Evolutionary conservation across 2,797 vertebrate species (phyloP).

Genomic region (Hemitrygon akajei): DNA sequence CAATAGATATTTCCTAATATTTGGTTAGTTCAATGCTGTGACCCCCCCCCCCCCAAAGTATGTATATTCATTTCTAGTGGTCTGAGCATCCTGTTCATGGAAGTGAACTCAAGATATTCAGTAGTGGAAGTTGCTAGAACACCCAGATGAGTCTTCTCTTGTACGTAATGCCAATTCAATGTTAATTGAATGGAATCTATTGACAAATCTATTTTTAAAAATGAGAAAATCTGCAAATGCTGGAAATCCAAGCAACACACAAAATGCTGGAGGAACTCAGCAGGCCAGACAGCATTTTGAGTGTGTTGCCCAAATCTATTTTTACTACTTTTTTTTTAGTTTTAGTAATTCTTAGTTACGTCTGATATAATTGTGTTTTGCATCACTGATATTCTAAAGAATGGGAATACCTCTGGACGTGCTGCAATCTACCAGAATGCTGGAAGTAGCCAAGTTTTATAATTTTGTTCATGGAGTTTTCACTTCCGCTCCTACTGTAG

Average conservation of each 20-base stretch:
- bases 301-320: too few species aligned
- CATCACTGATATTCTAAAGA: too few species aligned
- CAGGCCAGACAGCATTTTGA: too few species aligned
- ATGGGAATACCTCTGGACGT: too few species aligned
- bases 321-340: too few species aligned
- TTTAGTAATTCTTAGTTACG: not conserved
- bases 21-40: not conserved
- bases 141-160: not conserved
- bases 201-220: too few species aligned
- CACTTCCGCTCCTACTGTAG: not conserved
- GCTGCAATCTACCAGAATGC: too few species aligned
- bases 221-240: too few species aligned
- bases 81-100: not conserved
- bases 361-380: not conserved
- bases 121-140: not conserved
- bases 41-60: too few species aligned
- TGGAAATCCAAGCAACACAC: too few species aligned
- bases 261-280: too few species aligned
- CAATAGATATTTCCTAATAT: not conserved
- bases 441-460: not conserved
- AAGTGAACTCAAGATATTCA: not conserved
- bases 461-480: not conserved
- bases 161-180: not conserved
- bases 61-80: not conserved
- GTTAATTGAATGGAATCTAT: not conserved